These are phyloP conservation scores for Presbytis comata DNA, from an alignment of 2,797 vertebrate species.

Conservation along the genomic window DNA sequence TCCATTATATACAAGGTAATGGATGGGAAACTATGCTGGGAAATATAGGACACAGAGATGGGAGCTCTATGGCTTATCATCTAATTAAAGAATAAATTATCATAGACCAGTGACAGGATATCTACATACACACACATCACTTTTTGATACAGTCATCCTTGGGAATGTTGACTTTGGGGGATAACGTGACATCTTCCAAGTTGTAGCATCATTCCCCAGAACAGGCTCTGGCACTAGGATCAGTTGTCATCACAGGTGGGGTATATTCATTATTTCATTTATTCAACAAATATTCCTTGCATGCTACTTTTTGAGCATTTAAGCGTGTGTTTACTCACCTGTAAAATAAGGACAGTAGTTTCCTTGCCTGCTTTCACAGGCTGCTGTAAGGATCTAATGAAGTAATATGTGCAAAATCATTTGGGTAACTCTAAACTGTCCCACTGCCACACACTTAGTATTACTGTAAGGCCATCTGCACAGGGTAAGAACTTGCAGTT, in stretches of 20 bases:
- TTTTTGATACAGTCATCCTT: conserved; percentile 43
- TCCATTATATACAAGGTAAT: not conserved
- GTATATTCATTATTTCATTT: not conserved
- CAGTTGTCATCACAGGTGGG: not conserved
- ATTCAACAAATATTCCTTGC: not conserved
- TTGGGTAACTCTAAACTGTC: not conserved
- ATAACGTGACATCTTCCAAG: conserved; percentile 58
- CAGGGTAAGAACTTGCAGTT: not conserved
- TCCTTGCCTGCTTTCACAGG: not conserved
- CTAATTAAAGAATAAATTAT: not conserved
- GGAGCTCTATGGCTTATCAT: not conserved
- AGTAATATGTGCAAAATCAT: not conserved
- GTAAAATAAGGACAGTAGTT: not conserved
- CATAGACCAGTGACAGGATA: not conserved
- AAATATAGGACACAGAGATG: not conserved
- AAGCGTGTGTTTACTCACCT: not conserved
- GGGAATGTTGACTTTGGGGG: conserved; percentile 30
- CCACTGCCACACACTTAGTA: not conserved
- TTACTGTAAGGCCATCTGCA: not conserved
- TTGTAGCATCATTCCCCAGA: conserved; percentile 62
- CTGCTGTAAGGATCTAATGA: not conserved
- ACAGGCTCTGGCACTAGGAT: conserved; percentile 66
- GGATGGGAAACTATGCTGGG: not conserved
- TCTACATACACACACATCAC: not conserved
- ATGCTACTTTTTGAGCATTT: not conserved